Base-by-base conservation (phyloP, 2,888 invertebrate genomes). In the Ectropis crepuscularia region DNA sequence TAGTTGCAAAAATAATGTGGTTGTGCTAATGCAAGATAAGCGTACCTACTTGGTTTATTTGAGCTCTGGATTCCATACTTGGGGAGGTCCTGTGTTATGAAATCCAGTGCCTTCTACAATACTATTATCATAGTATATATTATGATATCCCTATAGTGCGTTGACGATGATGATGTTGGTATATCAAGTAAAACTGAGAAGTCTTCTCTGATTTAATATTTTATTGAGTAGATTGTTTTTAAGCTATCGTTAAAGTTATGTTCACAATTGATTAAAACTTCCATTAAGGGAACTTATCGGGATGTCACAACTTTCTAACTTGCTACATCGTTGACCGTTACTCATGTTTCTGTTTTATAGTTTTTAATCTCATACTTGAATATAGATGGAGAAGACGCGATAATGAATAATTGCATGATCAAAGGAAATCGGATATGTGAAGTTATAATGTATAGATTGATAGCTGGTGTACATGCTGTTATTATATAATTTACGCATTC, bases 241-340 rank as follows among this genome's bases (percentile, higher is more conserved):
- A 47, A 55, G 39, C 47, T 36, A 37, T 57, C 51, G 62, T 76
- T 71, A 72, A 70, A 65, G 66, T 70, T 70, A 71, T 71, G 72
- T 76, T 74, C 71, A 72, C 71, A 68, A 68, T 72, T 73, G 72
- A 71, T 72, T 68, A 65, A 59, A 28, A 64, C 45, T 16, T 48
- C 47, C 59, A 66, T 67, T 66, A 68, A 41, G 12, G 47, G 16
- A 37, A 49, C 49, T 55, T 60, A 64, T 66, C 42, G 55, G 38
- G 42, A 49, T 49, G 54, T 54, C 43, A 60, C 57, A 61, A 62
- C 69, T 70, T 51, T 64, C 61, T 69, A 63, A 53, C 63, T 57
- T 64, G 55, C 53, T 46, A 46, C 54, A 50, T 57, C 51, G 51
- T 53, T 37, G 43, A 61, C 63, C 61, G 65, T 59, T 54, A 57